These are phyloP conservation scores for Philereme transversata DNA, from an alignment of 2,888 invertebrate species.

Conservation along the genomic window DNA sequence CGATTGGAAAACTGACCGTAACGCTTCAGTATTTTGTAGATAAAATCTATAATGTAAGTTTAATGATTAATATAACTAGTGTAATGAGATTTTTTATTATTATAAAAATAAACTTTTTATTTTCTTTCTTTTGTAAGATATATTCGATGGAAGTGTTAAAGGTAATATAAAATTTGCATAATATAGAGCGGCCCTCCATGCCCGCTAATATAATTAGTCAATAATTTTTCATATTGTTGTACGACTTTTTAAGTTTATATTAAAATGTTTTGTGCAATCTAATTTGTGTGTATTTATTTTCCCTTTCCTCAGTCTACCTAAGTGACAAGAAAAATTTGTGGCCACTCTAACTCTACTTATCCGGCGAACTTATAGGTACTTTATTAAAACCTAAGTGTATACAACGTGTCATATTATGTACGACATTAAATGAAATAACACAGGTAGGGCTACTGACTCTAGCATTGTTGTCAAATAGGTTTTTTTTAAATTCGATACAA, in stretches of 20 bases:
- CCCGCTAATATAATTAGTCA: constrained; percentile 89
- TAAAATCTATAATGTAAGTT: constrained; percentile 83
- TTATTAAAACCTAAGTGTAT: too few relatives aligned
- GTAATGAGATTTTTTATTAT: constrained; percentile 83
- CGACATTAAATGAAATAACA: too few relatives aligned
- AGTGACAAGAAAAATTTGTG: neutral
- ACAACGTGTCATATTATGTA: too few relatives aligned
- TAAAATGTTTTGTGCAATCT: constrained; percentile 93
- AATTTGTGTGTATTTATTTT: constrained; percentile 60
- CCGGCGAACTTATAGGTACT: too few relatives aligned
- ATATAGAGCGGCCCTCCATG: constrained; percentile 88
- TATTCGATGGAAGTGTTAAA: constrained; percentile 84
- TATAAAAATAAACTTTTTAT: constrained; percentile 78
- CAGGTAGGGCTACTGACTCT: too few relatives aligned
- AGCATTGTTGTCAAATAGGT: too few relatives aligned
- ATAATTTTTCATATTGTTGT: constrained; percentile 95
- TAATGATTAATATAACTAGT: constrained; percentile 78
- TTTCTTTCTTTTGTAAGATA: constrained; percentile 84
- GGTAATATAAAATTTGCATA: constrained; percentile 87
- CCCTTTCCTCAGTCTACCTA: constrained; percentile 12
- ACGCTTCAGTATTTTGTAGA: constrained; percentile 83
- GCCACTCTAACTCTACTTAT: too few relatives aligned
- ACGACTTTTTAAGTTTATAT: constrained; percentile 94
- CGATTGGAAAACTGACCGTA: constrained; percentile 79
- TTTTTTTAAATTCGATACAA: too few relatives aligned